Evolutionary conservation across 2,113 vertebrate species (phyloP).

Genomic region (Grantiella picta): DNA sequence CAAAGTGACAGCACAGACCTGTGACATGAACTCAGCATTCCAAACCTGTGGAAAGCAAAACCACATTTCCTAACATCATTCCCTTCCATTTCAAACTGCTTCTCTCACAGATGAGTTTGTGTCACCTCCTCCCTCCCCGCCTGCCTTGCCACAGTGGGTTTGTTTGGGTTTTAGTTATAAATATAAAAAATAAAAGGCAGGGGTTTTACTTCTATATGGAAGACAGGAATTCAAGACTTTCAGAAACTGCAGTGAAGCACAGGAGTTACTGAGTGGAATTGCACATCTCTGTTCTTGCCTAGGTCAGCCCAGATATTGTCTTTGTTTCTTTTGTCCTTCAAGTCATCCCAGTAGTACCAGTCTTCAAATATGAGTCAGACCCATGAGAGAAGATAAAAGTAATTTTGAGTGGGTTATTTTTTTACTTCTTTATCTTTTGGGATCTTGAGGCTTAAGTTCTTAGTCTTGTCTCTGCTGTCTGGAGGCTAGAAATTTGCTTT

Average conservation of each 20-base stretch:
- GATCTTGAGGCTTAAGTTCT: neutral
- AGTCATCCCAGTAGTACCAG: neutral
- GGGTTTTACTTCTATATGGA: neutral
- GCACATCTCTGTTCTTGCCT: neutral
- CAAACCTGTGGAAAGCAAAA: neutral
- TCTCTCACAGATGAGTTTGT: neutral
- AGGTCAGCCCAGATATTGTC: neutral
- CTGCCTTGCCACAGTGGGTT: neutral
- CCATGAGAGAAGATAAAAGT: neutral
- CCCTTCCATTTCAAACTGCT: neutral
- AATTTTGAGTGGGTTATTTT: neutral
- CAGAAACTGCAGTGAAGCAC: neutral
- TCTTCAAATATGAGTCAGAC: neutral
- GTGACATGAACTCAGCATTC: neutral
- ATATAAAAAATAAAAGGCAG: neutral
- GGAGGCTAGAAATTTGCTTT: neutral
- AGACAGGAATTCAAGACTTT: neutral
- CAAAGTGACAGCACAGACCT: accelerated
- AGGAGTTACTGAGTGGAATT: neutral
- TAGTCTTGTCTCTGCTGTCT: neutral
- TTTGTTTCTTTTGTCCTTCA: neutral
- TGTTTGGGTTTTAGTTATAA: neutral
- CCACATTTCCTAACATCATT: neutral
- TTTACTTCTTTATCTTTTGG: neutral
- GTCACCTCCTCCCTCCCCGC: too few species aligned